Conservation (phyloP, 2,113 vertebrate genomes). For the Gobius niger region DNA sequence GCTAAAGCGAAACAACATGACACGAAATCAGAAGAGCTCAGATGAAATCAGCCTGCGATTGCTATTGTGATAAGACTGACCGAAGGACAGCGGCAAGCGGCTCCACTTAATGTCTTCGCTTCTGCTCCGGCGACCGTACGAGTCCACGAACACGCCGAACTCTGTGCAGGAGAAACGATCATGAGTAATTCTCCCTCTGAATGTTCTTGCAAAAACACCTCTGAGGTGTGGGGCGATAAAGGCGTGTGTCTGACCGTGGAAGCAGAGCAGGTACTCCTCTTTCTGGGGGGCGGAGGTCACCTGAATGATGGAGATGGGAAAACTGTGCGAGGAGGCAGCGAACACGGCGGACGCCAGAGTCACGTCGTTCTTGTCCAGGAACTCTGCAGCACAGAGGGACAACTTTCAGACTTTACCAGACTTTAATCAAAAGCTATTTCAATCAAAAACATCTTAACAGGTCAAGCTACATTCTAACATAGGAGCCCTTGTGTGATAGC, state of each 20-base stretch:
- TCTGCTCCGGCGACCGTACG: conserved; percentile 93
- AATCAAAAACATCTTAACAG: too few species aligned
- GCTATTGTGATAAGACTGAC: conserved; percentile 68
- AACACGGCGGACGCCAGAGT: conserved; percentile 94
- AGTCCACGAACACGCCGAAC: conserved; percentile 97
- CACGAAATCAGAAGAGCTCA: not conserved
- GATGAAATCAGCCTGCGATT: not conserved
- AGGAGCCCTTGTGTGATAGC: too few species aligned
- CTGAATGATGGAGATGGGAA: conserved; percentile 96
- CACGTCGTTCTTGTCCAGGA: conserved; percentile 97
- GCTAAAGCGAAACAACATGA: conserved; percentile 70
- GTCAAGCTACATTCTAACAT: too few species aligned
- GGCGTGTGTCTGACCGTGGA: conserved; percentile 82
- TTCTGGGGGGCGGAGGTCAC: conserved; percentile 91
- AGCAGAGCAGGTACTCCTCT: conserved; percentile 97
- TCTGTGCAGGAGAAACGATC: conserved; percentile 73
- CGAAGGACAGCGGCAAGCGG: conserved; percentile 93
- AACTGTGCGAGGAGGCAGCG: conserved; percentile 94
- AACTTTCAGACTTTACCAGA: not conserved
- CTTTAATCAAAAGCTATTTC: too few species aligned
- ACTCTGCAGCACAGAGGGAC: conserved; percentile 78
- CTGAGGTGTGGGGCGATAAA: too few species aligned
- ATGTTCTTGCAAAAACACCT: not conserved
- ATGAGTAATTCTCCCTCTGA: not conserved
- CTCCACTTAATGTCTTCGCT: conserved; percentile 98